These are phyloP conservation scores for Camponotus pennsylvanicus DNA, from an alignment of 1,140 invertebrate genomes.

Conservation along the genomic window DNA sequence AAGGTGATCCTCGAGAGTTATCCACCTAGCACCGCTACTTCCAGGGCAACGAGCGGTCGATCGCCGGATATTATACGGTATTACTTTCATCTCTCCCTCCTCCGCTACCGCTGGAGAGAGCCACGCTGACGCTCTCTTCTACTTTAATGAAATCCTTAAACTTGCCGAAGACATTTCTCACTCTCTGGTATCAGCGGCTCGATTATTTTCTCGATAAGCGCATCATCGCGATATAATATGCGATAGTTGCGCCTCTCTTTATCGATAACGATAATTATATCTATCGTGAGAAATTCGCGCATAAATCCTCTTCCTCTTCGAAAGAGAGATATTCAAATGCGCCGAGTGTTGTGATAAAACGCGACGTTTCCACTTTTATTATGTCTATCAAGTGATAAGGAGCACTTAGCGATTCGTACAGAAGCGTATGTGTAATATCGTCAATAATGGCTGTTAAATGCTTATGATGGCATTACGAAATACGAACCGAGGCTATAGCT, in stretches of 20 bases:
- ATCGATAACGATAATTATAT: constrained; percentile 45
- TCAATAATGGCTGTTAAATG: neutral
- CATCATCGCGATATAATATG: constrained; percentile 6
- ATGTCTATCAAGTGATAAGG: constrained; percentile 12
- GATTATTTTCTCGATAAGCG: constrained; percentile 9
- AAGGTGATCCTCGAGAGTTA: constrained; percentile 72
- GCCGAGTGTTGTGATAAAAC: constrained; percentile 6
- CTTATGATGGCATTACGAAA: constrained; percentile 54
- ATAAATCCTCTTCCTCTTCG: neutral
- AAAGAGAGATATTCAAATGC: constrained; percentile 17
- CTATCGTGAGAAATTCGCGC: constrained; percentile 8
- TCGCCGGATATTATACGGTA: constrained; percentile 44
- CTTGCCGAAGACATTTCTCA: constrained; percentile 37
- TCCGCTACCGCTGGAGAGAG: constrained; percentile 12
- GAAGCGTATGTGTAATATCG: neutral
- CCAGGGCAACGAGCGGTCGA: constrained; percentile 53
- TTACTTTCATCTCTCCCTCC: constrained; percentile 58
- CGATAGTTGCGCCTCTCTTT: constrained; percentile 1
- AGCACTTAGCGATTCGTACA: neutral
- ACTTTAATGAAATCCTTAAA: constrained; percentile 61
- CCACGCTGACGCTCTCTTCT: neutral
- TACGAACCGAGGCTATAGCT: constrained; percentile 57
- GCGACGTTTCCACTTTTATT: constrained; percentile 7
- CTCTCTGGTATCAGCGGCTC: constrained; percentile 9
- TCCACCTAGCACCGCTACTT: constrained; percentile 60